Evolutionary conservation across 2,797 vertebrate genomes (phyloP).

Genomic region (Sebastes vulpes): DNA sequence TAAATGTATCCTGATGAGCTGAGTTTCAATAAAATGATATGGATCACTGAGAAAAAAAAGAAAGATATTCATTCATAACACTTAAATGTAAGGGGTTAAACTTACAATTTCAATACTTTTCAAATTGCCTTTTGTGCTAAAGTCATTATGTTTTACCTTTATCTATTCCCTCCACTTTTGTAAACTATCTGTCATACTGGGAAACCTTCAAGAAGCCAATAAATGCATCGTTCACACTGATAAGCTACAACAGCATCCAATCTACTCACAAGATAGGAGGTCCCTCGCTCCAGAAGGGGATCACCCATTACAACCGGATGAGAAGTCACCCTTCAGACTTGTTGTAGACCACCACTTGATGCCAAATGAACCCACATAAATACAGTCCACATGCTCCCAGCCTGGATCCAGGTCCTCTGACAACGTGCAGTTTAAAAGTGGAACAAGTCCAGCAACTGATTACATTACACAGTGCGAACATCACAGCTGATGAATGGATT

Average conservation of each 20-base stretch:
- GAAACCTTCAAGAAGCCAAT: not conserved
- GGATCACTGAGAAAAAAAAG: not conserved
- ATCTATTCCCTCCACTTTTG: not conserved
- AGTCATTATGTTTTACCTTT: not conserved
- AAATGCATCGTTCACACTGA: too few relatives aligned
- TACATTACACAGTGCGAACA: not conserved
- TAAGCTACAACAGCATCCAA: not conserved
- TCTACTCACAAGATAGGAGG: slow-evolving; percentile 72
- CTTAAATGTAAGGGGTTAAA: not conserved
- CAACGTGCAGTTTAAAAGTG: not conserved
- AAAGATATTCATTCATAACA: not conserved
- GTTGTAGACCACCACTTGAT: not conserved
- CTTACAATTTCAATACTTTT: not conserved
- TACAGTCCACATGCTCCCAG: not conserved
- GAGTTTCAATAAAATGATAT: not conserved
- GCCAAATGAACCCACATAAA: not conserved
- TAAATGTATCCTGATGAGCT: not conserved
- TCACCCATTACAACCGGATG: slow-evolving; percentile 56
- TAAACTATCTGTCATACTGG: not conserved
- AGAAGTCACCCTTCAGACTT: not conserved
- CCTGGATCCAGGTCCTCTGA: not conserved
- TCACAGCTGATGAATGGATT: not conserved
- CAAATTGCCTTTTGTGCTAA: not conserved
- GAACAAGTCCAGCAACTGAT: slow-evolving; percentile 1
- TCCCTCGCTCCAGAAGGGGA: slow-evolving; percentile 30